Base-by-base conservation (phyloP, 1,140 invertebrate genomes). In the Olivierus martensii region DNA sequence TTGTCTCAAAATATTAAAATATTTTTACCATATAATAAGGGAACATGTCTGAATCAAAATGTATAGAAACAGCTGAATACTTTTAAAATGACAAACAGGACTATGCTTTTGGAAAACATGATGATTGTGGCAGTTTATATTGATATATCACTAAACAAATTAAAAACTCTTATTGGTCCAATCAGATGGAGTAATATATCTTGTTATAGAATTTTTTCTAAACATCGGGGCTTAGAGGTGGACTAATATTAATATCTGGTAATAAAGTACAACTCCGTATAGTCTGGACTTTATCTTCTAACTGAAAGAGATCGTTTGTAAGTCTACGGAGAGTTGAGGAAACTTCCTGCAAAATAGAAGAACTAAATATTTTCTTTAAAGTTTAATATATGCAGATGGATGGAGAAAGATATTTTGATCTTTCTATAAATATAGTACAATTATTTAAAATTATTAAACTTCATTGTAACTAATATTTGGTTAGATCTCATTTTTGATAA, bases 231-330 rank as follows among this genome's bases (percentile, higher is more conserved):
- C 46, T 48, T 36, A 34, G 1, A 17, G 28, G 28, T 28, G 38
- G 42, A 12, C 39, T 12, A 11, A 50, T 37, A 46, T 11, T 35
- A 19, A 55, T 55, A 35, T 56, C 49, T n/a, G 54, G 54, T 44
- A 56, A 28, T 28, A 51, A 56, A 9, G 54, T 46, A 10, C 49
- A 49, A 22, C 45, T 51, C 43, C 47, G 45, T 11, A 59, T 19
- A 37, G 53, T 46, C 34, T 55, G 53, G 41, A 59, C 45, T 41
- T 52, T 50, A 50, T 55, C 48, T 53, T 59, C 58, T 49, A 59
- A 52, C 21, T 56, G 46, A 44, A 53, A 53, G 18, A 60, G 42
- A 42, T 60, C 59, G 49, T 55, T 52, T 14, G 59, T 51, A 17
- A 60, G 22, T 39, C 51, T 55, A 19, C 52, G 21, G 5, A 60